Base-by-base conservation (phyloP, 2,888 invertebrate species). In the Linhomoeus sp. region DNA sequence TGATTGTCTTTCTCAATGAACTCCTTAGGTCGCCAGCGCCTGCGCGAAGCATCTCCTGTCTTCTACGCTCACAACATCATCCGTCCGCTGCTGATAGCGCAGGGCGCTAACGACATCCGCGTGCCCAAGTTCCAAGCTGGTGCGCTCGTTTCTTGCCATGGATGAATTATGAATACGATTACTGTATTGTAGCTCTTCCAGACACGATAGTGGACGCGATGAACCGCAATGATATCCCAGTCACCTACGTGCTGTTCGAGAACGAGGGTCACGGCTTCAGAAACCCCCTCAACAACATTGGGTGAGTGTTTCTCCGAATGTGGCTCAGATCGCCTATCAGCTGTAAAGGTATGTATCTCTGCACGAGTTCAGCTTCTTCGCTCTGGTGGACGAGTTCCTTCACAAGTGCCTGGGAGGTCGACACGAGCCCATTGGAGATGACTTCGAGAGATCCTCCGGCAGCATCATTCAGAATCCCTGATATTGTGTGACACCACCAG, bases 21-120 rank as follows among this genome's bases (percentile, higher is more conserved):
- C n/a, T n/a, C n/a, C n/a, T n/a, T n/a, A n/a, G n/a, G n/a, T n/a
- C 29, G 25, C 5, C 14, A 20, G 12, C 36, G 41, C 36, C 36
- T 46, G 9, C 19, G 17, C 15, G n/a, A 17, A 3, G 22, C 23
- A 9, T 46, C 46, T 19, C 46, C 46, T 7, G 15, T 46, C 29
- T 24, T 24, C 42, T n/a, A 43, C 29, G 46, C 46, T 7, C 25
- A 44, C 25, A 29, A 42, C 24, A 43, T 46, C 3, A 12, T 9
- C 29, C 56, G 56, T 29, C 62, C 63, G 17, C 48, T 62, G 24
- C 53, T 62, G 51, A 58, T 62, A 35, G 56, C 61, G 36, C 62
- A 62, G 50, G 61, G 62, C 22, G 54, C 60, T 41, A 62, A 62
- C 48, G 62, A 62, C 50, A 60, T 61, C 15, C 55, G 60, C 26